Evolutionary conservation across 2,888 invertebrate species (phyloP).

Genomic region (Melinaea marsaeus): DNA sequence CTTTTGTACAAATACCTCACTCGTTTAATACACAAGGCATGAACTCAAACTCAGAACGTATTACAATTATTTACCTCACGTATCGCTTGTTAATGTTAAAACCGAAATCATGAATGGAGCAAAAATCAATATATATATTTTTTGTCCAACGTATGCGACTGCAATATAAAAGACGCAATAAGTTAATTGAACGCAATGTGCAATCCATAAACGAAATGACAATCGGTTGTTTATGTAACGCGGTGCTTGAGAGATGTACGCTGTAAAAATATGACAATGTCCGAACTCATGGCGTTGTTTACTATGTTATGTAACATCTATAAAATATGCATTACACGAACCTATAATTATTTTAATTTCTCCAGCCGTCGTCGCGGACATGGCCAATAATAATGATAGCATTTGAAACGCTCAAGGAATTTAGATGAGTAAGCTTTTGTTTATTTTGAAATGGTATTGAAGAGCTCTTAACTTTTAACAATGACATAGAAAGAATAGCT

Average conservation of each 20-base stretch:
- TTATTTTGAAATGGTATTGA: constrained; percentile 27
- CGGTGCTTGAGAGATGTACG: constrained; percentile 18
- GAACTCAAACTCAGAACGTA: constrained; percentile 31
- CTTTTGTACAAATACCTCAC: constrained; percentile 46
- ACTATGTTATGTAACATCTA: constrained; percentile 33
- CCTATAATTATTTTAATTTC: constrained; percentile 70
- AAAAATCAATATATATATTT: constrained; percentile 22
- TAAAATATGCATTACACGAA: constrained; percentile 40
- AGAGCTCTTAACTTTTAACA: constrained; percentile 27
- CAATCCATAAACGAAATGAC: constrained; percentile 28
- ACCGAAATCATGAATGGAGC: constrained; percentile 27
- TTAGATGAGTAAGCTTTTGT: constrained; percentile 47
- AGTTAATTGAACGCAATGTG: constrained; percentile 26
- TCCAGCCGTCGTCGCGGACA: constrained; percentile 56
- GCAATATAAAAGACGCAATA: constrained; percentile 28
- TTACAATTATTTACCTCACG: constrained; percentile 42
- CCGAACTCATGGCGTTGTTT: constrained; percentile 20
- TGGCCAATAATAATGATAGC: constrained; percentile 57
- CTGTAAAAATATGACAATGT: constrained; percentile 22
- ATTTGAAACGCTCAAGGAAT: constrained; percentile 54
- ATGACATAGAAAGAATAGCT: constrained; percentile 23
- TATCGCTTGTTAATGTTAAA: constrained; percentile 27
- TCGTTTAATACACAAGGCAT: constrained; percentile 45
- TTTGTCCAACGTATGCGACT: constrained; percentile 26
- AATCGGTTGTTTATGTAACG: constrained; percentile 27